Evolutionary conservation across 2,888 invertebrate genomes (phyloP).

Genomic region (Epinotia demarniana): DNA sequence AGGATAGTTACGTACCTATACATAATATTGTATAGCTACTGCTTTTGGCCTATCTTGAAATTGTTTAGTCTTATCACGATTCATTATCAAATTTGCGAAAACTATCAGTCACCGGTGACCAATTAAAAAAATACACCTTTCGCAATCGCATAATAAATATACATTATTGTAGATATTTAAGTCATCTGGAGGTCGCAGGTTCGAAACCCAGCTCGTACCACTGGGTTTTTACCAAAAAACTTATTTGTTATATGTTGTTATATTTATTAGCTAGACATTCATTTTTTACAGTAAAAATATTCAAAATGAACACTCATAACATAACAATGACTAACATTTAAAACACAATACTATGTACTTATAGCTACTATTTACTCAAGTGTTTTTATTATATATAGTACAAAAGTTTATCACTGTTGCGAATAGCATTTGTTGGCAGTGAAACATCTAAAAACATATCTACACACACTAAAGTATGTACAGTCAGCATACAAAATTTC

Average conservation of each 20-base stretch:
- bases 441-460: not conserved
- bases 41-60: not conserved
- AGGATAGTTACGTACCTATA: not conserved
- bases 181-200: no score
- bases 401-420: conserved; percentile 14
- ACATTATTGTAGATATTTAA: no score
- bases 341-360: not conserved
- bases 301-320: not conserved
- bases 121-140: no score
- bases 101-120: not conserved
- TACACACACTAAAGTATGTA: no score
- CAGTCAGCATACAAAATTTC: no score
- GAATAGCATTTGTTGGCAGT: conserved; percentile 3
- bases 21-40: not conserved
- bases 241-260: not conserved
- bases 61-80: conserved; percentile 5
- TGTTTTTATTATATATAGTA: conserved; percentile 7
- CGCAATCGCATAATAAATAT: no score
- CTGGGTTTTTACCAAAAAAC: no score
- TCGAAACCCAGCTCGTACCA: no score
- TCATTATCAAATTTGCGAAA: conserved; percentile 20
- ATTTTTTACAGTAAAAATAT: not conserved
- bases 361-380: conserved; percentile 14
- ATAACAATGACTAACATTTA: not conserved
- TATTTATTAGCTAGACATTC: not conserved